phyloP scores from a whole-genome alignment of 2,797 vertebrate species.

The Schizopygopsis malacanthus region DNA sequence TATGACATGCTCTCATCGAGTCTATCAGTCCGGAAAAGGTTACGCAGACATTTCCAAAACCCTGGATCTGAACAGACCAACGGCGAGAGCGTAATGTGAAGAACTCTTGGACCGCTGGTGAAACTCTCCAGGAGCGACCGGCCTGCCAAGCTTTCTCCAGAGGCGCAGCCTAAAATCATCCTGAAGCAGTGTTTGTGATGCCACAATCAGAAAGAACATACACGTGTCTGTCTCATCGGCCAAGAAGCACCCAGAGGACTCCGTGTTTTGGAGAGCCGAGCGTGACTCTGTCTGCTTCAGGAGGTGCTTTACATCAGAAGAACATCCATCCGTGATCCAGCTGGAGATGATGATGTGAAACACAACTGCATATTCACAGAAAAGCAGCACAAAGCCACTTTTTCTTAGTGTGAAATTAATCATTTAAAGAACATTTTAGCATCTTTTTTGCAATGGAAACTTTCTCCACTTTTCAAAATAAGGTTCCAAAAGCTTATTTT shows the following conservation, averaged over 20 bases:
- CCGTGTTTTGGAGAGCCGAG: neutral
- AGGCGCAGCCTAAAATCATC: neutral
- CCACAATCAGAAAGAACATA: constrained; percentile 25
- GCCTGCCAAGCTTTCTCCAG: constrained; percentile 39
- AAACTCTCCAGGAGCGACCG: constrained; percentile 30
- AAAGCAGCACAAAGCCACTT: neutral
- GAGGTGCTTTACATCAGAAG: neutral
- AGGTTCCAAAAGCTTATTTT: too few relatives aligned
- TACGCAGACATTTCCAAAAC: constrained; percentile 24
- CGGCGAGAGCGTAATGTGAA: constrained; percentile 12
- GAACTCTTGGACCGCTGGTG: constrained; percentile 27
- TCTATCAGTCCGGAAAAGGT: constrained; percentile 35
- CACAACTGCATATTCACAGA: neutral
- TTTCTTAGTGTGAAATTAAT: neutral
- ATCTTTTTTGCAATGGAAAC: neutral
- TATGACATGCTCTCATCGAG: neutral
- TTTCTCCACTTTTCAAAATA: neutral
- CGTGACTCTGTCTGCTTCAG: neutral
- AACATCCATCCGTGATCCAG: neutral
- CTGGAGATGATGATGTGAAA: constrained; percentile 4
- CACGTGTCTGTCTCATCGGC: neutral
- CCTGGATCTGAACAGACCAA: constrained; percentile 24
- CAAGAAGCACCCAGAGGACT: neutral
- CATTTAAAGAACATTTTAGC: neutral
- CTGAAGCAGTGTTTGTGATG: neutral